Conservation (phyloP, 2,113 vertebrate species). For the Anas platyrhynchos region DNA sequence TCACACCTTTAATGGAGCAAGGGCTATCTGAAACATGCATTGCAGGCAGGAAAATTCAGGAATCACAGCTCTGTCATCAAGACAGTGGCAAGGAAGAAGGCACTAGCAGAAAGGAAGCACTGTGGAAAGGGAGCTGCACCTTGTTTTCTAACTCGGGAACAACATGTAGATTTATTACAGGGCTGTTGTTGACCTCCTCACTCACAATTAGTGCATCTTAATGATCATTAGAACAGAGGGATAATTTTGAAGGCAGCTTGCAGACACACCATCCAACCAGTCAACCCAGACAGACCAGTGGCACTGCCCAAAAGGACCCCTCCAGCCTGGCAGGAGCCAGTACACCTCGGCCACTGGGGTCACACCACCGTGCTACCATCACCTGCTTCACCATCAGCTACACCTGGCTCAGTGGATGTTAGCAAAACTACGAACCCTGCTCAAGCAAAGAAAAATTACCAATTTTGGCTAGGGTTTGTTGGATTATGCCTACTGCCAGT, state of each 20-base stretch:
- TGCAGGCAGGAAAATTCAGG: not conserved
- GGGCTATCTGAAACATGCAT: fast-evolving
- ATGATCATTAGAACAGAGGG: not conserved
- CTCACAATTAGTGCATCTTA: not conserved
- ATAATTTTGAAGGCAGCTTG: not conserved
- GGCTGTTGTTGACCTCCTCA: not conserved
- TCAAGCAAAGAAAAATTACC: not conserved
- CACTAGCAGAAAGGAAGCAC: fast-evolving
- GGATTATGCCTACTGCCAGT: not conserved
- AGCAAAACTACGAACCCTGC: not conserved
- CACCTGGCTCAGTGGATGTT: fast-evolving
- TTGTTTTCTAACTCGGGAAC: not conserved
- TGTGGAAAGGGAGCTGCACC: not conserved
- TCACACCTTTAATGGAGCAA: not conserved
- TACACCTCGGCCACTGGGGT: no score
- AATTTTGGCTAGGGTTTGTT: not conserved
- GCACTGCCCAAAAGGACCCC: not conserved
- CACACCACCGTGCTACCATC: not conserved
- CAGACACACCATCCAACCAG: not conserved
- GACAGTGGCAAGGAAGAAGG: not conserved
- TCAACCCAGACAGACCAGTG: not conserved
- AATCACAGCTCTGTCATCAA: not conserved
- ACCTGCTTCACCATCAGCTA: fast-evolving
- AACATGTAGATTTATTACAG: not conserved
- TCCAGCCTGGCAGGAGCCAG: not conserved